Percentiles rank a stretch among this genome's conserved stretches.
Evolutionary conservation across 2,797 vertebrate genomes (phyloP).

Genomic region (Lepus oiostolus): DNA sequence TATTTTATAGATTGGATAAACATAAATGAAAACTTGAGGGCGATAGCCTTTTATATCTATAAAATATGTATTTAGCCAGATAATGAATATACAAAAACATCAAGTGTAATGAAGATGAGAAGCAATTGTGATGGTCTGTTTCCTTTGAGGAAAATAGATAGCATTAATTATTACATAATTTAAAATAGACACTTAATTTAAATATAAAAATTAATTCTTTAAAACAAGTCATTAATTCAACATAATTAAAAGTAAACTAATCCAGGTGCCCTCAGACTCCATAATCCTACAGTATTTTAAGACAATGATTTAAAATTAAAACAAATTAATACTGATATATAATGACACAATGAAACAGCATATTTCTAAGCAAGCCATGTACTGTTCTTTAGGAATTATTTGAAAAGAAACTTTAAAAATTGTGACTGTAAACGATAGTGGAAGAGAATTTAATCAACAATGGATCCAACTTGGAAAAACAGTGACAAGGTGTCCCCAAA

Average conservation of each 20-base stretch:
- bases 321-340: background rate
- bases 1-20: background rate
- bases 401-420: background rate
- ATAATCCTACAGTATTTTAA: background rate
- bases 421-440: background rate
- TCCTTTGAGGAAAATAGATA: slow-evolving; percentile 18
- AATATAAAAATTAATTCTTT: background rate
- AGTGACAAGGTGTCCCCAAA: accelerated
- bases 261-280: background rate
- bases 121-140: background rate
- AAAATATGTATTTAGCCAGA: background rate
- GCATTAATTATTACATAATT: background rate
- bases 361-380: background rate
- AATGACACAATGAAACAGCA: background rate
- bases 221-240: background rate
- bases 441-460: background rate
- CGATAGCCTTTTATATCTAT: background rate
- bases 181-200: background rate
- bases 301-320: background rate
- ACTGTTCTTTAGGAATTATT: background rate
- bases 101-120: background rate
- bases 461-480: background rate
- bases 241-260: background rate
- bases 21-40: background rate
- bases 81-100: background rate